Conservation (phyloP, 1,140 invertebrate species). For the Anastrepha ludens region DNA sequence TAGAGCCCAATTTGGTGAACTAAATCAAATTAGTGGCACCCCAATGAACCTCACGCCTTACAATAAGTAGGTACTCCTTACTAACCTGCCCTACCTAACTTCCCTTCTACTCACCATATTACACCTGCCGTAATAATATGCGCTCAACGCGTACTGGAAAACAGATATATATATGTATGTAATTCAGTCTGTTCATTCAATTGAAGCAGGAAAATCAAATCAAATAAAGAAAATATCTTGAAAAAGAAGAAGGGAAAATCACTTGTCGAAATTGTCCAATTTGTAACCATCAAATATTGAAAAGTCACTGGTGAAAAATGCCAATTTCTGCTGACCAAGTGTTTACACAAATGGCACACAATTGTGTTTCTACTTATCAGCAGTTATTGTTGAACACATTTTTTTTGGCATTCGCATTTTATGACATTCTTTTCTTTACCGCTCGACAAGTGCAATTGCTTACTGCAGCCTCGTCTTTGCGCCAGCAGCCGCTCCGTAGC, state of each 20-base stretch:
- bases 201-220: neutral
- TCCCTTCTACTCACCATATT: no score
- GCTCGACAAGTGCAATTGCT: neutral
- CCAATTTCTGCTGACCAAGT: conserved; percentile 34
- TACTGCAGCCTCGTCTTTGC: neutral
- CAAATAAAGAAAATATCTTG: neutral
- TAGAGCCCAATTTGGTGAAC: no score
- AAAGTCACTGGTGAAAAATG: conserved; percentile 19
- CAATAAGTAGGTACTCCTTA: no score
- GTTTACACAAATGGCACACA: conserved; percentile 22
- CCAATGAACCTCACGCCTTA: no score
- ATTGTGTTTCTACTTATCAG: conserved; percentile 41
- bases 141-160: neutral
- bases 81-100: no score
- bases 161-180: neutral
- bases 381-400: neutral
- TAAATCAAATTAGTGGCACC: no score
- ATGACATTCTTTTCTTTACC: neutral
- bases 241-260: conserved; percentile 2
- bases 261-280: conserved; percentile 49
- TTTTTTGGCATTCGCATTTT: neutral
- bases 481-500: neutral
- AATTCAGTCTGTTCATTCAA: neutral
- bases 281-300: conserved; percentile 49
- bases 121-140: no score